phyloP scores from a whole-genome alignment of 2,113 vertebrate species.

The Calypte anna region DNA sequence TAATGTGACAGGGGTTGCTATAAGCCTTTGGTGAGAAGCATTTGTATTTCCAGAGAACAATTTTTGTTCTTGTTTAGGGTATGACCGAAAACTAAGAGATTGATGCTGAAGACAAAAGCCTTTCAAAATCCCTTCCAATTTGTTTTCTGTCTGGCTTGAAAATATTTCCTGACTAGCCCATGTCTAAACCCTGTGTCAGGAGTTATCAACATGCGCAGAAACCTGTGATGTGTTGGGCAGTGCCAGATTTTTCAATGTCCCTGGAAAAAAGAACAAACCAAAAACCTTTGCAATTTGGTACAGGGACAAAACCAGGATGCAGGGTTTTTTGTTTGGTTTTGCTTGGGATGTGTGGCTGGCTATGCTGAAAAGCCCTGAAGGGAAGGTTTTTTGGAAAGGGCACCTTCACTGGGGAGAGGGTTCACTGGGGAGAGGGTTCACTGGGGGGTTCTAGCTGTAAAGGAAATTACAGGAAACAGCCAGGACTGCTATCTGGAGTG shows the following conservation, averaged over 20 bases:
- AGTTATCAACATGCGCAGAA: neutral
- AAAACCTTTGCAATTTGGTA: neutral
- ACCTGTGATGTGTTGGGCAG: neutral
- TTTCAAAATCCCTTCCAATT: neutral
- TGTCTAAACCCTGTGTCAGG: accelerated
- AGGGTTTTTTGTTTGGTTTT: too few species aligned
- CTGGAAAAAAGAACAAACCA: neutral
- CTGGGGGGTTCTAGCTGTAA: neutral
- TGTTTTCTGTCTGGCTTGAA: neutral
- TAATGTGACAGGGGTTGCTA: neutral
- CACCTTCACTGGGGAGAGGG: neutral
- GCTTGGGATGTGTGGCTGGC: neutral
- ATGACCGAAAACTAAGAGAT: neutral
- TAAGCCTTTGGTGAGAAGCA: neutral
- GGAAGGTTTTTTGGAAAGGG: neutral
- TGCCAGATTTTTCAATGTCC: neutral
- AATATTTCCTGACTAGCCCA: neutral
- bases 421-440: neutral
- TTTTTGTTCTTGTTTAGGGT: neutral
- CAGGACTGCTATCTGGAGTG: neutral
- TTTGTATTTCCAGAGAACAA: neutral
- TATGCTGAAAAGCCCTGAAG: neutral
- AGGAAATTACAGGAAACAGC: neutral
- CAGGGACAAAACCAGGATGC: neutral
- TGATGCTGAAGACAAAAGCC: neutral